Evolutionary conservation across 2,113 vertebrate genomes (phyloP), one percentile per base, ranked within the genome.

Genomic region (Donacobius atricapilla): DNA sequence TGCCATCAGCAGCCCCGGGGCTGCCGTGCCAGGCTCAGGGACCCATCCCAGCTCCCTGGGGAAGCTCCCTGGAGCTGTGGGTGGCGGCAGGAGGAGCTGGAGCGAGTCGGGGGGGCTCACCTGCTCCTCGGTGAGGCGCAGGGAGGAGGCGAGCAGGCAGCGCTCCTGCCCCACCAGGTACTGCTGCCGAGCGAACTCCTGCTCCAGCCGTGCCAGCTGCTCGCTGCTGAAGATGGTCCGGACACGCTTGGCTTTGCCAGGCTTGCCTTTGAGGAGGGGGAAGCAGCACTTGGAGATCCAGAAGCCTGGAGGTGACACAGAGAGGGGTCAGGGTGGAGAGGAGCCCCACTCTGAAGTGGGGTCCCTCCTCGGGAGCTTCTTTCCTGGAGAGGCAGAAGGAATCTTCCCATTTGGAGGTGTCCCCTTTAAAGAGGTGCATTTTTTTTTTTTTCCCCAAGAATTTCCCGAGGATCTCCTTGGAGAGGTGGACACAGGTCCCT

Each of bases 141-240:
- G 97, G 7, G 98, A 96, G 1, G 98, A 98, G 13, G 98, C 98
- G 10, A 99, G 97, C 48, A 98, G 97, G 87, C 98, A 98, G 53
- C 98, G 94, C 95, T 99, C 98, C 0, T 97, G 98, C 10, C 98
- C 98, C 65, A 98, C 98, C 98, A 98, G 98, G 96, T 98, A 98
- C 97, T 98, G 98, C 97, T 99, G 98, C 68, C 98, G 97, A 0
- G 98, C 86, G 18, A 99, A 98, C 95, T 99, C 98, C 93, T 98
- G 98, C 98, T 99, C 98, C 97, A 99, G 95, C n/a, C 97, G 96
- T 20, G 98, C 98, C 72, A 98, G 96, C 95, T 99, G 98, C 60
- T 99, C 98, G 17, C 98, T 98, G 95, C 98, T 99, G 96, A 99
- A 99, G 70, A 98, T 98, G 54, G 98, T 99, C 91, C 98, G 97